Percentiles rank a stretch among this genome's conserved stretches.
These are phyloP conservation scores for Pseudoatta argentina DNA, from an alignment of 1,140 invertebrate genomes.

Conservation along the genomic window DNA sequence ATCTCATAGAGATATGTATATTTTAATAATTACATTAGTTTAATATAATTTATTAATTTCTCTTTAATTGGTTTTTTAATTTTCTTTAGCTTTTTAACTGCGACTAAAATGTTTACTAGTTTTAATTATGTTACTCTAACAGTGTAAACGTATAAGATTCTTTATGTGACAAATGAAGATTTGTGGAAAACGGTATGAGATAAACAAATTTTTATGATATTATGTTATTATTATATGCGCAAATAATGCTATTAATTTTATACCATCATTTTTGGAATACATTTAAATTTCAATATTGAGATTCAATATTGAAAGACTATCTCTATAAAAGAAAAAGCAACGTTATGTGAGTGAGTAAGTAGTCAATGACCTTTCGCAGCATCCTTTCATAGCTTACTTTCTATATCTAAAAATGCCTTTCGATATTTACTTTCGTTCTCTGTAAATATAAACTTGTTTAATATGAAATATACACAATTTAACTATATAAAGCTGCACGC, in stretches of 20 bases:
- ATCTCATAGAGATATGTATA: not conserved
- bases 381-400: constrained; percentile 16
- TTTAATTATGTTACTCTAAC: constrained; percentile 18
- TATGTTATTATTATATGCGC: not conserved
- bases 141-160: not conserved
- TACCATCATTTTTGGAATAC: not conserved
- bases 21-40: not conserved
- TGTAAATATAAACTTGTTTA: constrained; percentile 8
- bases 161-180: not conserved
- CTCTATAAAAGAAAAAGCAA: not conserved
- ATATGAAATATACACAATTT: not conserved
- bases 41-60: not conserved
- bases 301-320: not conserved
- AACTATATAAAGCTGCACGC: not conserved
- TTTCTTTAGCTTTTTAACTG: not conserved
- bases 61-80: not conserved
- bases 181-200: not conserved
- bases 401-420: not conserved
- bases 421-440: not conserved
- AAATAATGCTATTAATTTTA: not conserved
- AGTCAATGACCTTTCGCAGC: not conserved
- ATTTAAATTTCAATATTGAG: not conserved
- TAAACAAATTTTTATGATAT: not conserved
- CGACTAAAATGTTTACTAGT: not conserved
- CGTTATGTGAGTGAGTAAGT: not conserved